phyloP scores from a whole-genome alignment of 2,113 vertebrate species.

The Chaetura pelagica region DNA sequence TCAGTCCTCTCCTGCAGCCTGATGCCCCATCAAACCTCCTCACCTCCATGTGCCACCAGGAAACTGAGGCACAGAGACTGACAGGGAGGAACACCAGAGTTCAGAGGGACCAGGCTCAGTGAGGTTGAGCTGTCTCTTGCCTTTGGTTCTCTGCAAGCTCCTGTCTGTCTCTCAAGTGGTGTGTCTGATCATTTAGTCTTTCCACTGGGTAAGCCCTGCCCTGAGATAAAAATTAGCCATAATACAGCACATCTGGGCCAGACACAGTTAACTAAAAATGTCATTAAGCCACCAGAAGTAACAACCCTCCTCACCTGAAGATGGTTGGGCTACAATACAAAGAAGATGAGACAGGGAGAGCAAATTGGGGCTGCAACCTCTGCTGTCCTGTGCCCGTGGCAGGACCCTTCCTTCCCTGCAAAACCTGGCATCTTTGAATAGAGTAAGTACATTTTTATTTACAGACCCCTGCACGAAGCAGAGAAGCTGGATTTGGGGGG shows the following conservation, averaged over 20 bases:
- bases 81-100: background rate
- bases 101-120: accelerated
- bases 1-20: background rate
- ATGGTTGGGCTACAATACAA: background rate
- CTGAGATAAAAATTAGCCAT: background rate
- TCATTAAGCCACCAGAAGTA: background rate
- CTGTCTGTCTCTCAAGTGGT: background rate
- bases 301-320: background rate
- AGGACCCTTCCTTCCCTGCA: background rate
- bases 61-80: background rate
- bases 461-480: background rate
- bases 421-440: background rate
- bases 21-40: background rate
- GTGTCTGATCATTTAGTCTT: background rate
- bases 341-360: background rate
- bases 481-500: background rate
- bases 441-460: background rate
- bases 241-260: background rate
- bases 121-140: background rate
- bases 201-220: background rate
- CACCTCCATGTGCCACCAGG: background rate
- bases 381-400: background rate
- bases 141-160: background rate
- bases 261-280: background rate
- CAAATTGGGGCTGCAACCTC: background rate